Evolutionary conservation across 92 coral and sea anemone genomes (phyloP), one percentile per base, ranked within the genome.

Genomic region (Pocillopora grandis): DNA sequence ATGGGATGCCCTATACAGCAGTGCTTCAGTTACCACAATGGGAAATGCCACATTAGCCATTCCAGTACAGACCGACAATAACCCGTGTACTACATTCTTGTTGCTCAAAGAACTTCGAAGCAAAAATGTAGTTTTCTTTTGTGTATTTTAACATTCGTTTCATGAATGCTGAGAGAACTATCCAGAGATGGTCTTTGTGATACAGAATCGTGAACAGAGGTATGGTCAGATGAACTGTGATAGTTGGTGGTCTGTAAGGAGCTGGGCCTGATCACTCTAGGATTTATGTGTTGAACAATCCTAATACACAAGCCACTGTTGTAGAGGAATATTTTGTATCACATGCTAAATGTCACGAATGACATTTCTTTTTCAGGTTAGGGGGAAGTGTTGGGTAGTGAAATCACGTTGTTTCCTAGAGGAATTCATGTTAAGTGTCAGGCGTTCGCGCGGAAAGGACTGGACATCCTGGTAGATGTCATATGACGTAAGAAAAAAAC

Each of bases 211-310:
- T 62, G 66, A 62, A 62, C 66, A 62, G 7, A 16, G 9, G 66
- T 62, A 62, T 62, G 66, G 66, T 16, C 66, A 62, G 66, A 62
- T 62, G 66, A 62, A 62, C 21, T 60, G 63, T 10, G 63, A 60
- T 60, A 60, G 63, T 60, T 60, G 11, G 66, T 62, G 66, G 66
- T 62, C 66, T 62, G 56, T 17, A 37, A 70, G 75, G 75, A 70
- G 57, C 57, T 70, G 75, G 75, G 75, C 75, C 75, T 70, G 75
- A 70, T 70, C 75, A 70, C 75, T 70, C 57, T 20, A 70, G 75
- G 58, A 70, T 70, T 70, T 70, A 11, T 2, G 55, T 31, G 19
- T 5, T 37, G 49, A 35, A 15, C 16, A 70, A 70, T 70, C 58
- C 75, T 11, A 31, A 70, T 19, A 37, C 17, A 70, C 31, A 27